Base-by-base conservation (phyloP, 2,888 invertebrate species). In the Drosophila borealis region DNA sequence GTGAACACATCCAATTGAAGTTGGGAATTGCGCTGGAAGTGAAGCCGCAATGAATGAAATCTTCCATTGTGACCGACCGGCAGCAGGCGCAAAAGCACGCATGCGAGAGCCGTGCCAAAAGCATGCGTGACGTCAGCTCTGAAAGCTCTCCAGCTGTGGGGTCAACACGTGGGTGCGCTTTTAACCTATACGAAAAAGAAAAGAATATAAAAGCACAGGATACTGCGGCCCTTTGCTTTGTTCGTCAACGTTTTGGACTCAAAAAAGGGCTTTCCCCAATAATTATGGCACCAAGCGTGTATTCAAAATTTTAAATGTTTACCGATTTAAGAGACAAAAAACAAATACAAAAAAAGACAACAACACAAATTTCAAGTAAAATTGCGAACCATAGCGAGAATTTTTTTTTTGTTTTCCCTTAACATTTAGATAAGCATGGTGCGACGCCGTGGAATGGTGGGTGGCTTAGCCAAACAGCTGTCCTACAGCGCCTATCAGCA, bases 281-380 rank as follows among this genome's bases (percentile, higher is more conserved):
- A 70, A 49, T 53, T 59, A 62, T 77, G 78, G 78, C 62, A 63
- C 63, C 11, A 42, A 49, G 36, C 17, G 51, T 66, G 63, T 50
- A 53, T 54, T 48, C 69, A 63, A 80, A 80, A 72, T 85, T 81
- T 69, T 80, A 60, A 85, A 77, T 82, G 70, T 64, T 49, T 50
- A 56, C 44, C 45, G 25, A 44, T 55, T 44, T 57, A 34, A 49
- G 17, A 63, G 44, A 39, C 45, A 64, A 56, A 25, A 45, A 41
- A 17, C 13, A 1, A 19, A 13, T 0, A 39, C 25, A 37, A 42
- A 66, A 50, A 37, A 63, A n/a, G n/a, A n/a, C n/a, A n/a, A 54
- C 39, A 42, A n/a, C 8, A 44, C 11, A 39, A 51, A 70, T 48
- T 51, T 50, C 14, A 46, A 54, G 19, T 42, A 11, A 19, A 44